Evolutionary conservation across 1,140 invertebrate species (phyloP).

Genomic region (Cyphomyrmex costatus): DNA sequence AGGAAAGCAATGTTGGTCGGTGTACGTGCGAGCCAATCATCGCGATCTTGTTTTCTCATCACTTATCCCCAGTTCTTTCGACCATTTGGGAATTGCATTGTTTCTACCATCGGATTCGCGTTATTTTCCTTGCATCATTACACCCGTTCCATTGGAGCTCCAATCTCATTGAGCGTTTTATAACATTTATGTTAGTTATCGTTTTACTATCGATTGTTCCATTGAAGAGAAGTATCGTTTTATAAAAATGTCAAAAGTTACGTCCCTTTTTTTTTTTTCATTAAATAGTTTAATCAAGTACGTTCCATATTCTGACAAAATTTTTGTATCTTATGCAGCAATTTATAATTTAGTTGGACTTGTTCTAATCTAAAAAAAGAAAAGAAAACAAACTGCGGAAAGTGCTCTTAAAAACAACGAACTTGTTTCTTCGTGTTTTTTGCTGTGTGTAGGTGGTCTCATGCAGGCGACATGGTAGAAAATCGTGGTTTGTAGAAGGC

Average conservation of each 20-base stretch:
- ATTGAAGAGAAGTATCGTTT: background rate
- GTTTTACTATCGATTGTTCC: conserved; percentile 2
- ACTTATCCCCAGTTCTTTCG: conserved; percentile 10
- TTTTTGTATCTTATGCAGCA: background rate
- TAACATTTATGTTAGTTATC: conserved; percentile 14
- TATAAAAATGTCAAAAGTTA: conserved; percentile 1
- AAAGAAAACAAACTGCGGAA: background rate
- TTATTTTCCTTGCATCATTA: conserved; percentile 54
- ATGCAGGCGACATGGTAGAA: conserved; percentile 43
- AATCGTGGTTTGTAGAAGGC: conserved; percentile 25
- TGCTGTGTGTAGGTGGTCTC: background rate
- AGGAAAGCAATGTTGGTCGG: background rate
- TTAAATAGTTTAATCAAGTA: background rate
- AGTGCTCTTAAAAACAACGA: background rate
- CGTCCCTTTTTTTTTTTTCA: background rate
- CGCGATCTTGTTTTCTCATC: conserved; percentile 40
- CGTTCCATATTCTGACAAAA: background rate
- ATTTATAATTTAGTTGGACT: background rate
- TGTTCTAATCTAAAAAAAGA: background rate
- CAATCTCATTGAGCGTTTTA: conserved; percentile 37
- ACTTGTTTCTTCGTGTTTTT: background rate
- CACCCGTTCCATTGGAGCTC: background rate
- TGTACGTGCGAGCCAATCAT: conserved; percentile 26
- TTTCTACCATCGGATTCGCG: conserved; percentile 9
- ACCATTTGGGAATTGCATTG: conserved; percentile 48